Conservation (phyloP, 2,797 vertebrate species). For the Phrynocephalus guinanensis region DNA sequence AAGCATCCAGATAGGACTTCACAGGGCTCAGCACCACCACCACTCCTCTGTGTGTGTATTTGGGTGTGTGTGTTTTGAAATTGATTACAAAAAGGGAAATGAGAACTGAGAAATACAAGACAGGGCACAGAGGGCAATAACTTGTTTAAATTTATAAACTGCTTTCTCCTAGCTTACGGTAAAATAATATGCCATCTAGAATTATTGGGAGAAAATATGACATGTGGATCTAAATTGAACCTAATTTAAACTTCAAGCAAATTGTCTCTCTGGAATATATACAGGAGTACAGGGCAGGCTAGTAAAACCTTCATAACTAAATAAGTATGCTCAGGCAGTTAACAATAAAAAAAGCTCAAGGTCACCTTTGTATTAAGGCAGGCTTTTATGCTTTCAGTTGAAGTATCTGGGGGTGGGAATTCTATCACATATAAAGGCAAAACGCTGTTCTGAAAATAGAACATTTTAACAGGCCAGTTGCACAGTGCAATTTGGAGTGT, state of each 20-base stretch:
- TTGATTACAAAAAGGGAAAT: conserved; percentile 44
- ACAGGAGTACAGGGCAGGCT: conserved; percentile 32
- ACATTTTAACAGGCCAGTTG: background rate
- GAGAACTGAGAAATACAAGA: conserved; percentile 39
- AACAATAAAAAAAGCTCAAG: conserved; percentile 41
- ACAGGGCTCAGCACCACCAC: background rate
- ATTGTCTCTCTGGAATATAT: conserved; percentile 48
- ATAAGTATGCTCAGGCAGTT: conserved; percentile 36
- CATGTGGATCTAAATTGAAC: conserved; percentile 52
- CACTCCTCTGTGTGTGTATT: background rate
- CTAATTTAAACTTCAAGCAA: conserved; percentile 60
- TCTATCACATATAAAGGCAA: background rate
- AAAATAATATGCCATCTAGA: conserved; percentile 60
- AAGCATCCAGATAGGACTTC: background rate
- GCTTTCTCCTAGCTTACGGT: conserved; percentile 47
- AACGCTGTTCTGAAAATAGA: background rate
- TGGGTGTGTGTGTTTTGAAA: background rate
- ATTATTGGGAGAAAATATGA: conserved; percentile 56
- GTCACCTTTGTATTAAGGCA: conserved; percentile 52
- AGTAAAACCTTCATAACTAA: conserved; percentile 34
- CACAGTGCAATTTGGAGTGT: background rate
- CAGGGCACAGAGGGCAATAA: conserved; percentile 38
- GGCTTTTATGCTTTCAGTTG: background rate
- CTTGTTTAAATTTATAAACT: conserved; percentile 53
- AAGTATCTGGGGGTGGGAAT: conserved; percentile 7